Percentiles rank a stretch among this genome's conserved stretches.
These are phyloP conservation scores for Eupithecia inturbata DNA, from an alignment of 2,888 invertebrate species.

Conservation along the genomic window DNA sequence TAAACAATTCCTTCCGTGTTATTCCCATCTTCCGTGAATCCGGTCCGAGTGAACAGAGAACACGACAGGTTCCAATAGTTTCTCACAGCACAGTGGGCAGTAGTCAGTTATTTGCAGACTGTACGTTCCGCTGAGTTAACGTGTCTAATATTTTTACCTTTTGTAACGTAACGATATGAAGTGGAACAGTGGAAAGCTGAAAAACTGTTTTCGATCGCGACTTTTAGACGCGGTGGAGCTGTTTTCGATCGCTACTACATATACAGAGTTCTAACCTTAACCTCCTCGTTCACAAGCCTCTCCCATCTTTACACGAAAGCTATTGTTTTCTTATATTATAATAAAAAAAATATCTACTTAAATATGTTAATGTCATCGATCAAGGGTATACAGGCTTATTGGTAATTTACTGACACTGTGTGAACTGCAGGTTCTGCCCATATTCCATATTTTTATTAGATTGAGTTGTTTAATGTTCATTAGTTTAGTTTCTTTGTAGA, in stretches of 20 bases:
- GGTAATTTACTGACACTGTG: too few species aligned
- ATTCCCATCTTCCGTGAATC: neutral
- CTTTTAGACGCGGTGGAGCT: neutral
- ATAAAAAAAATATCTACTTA: too few species aligned
- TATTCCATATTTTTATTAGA: too few species aligned
- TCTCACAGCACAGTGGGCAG: neutral
- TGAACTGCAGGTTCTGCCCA: too few species aligned
- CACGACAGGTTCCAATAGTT: neutral
- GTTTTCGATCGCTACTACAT: too few species aligned
- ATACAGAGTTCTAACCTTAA: neutral
- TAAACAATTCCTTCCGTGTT: neutral
- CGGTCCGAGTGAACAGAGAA: neutral
- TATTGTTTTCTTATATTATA: too few species aligned
- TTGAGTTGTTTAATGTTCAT: too few species aligned
- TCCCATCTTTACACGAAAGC: too few species aligned
- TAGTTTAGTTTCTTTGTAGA: too few species aligned
- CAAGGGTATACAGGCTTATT: too few species aligned
- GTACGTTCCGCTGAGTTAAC: conserved; percentile 13
- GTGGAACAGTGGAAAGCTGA: conserved; percentile 37
- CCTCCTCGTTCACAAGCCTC: too few species aligned
- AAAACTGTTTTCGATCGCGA: conserved; percentile 29
- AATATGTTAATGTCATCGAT: too few species aligned
- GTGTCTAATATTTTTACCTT: conserved; percentile 45
- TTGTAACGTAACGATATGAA: conserved; percentile 38
- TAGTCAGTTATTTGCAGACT: conserved; percentile 13